These are phyloP conservation scores for Seira sanloemensis DNA, from an alignment of 2,888 invertebrate species.

Conservation along the genomic window DNA sequence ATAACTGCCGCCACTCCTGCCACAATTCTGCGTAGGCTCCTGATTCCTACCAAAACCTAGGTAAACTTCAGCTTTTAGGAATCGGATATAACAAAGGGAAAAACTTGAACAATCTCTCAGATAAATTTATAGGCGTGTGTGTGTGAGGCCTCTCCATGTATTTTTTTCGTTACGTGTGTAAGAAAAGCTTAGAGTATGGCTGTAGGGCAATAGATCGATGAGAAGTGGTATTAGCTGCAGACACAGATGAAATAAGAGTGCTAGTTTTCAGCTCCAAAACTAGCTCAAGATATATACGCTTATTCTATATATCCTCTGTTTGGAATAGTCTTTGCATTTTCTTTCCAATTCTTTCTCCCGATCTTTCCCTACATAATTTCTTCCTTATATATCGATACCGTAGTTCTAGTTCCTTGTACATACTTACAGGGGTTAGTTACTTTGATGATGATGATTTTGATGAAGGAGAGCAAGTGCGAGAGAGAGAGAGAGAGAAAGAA, in stretches of 20 bases:
- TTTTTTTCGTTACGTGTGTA: too few species aligned
- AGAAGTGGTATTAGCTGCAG: conserved; percentile 46
- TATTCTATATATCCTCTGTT: background rate
- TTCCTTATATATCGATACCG: background rate
- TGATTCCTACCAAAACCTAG: too few species aligned
- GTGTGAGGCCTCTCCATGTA: too few species aligned
- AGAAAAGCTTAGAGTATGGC: conserved; percentile 24
- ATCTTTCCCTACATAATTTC: background rate
- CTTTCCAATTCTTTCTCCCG: too few species aligned
- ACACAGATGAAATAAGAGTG: conserved; percentile 11
- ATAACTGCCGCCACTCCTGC: background rate
- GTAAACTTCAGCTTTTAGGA: background rate
- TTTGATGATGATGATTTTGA: conserved; percentile 5
- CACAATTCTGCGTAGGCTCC: background rate
- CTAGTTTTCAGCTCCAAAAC: background rate
- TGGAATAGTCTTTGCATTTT: background rate
- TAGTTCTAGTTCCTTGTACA: background rate
- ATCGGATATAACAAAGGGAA: too few species aligned
- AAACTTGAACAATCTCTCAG: too few species aligned
- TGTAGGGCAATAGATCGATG: conserved; percentile 62
- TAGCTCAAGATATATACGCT: background rate
- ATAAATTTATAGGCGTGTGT: too few species aligned
- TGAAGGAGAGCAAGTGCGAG: conserved; percentile 10
- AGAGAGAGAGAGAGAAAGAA: conserved; percentile 20
- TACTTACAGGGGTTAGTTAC: conserved; percentile 32